phyloP scores from a whole-genome alignment of 2,888 invertebrate species.

The Metopia argyrocephala region DNA sequence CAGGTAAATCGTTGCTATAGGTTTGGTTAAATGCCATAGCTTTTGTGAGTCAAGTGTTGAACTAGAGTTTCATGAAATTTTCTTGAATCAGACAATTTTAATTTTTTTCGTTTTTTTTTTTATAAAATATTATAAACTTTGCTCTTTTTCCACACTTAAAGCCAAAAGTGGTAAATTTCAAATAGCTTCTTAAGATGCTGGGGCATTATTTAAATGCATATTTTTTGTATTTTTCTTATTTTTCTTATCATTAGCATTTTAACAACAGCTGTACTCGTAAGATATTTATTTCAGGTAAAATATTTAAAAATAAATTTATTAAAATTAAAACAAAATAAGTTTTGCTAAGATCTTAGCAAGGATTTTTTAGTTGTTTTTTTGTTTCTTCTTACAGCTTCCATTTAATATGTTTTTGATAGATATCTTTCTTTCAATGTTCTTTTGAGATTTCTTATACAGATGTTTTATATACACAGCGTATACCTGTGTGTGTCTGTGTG shows the following conservation, averaged over 20 bases:
- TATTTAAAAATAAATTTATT: background rate
- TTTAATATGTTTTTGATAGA: constrained; percentile 32
- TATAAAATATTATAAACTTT: constrained; percentile 9
- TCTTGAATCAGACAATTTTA: constrained; percentile 17
- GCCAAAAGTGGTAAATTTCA: constrained; percentile 36
- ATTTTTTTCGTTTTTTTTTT: background rate
- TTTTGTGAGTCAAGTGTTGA: constrained; percentile 53
- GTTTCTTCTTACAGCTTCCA: constrained; percentile 11
- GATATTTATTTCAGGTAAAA: constrained; percentile 10
- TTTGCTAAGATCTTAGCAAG: background rate
- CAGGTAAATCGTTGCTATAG: background rate
- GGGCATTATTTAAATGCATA: constrained; percentile 1
- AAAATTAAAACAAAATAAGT: background rate
- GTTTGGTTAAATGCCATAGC: too few relatives aligned
- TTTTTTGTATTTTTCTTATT: too few relatives aligned
- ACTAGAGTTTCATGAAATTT: constrained; percentile 48
- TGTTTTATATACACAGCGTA: background rate
- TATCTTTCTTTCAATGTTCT: constrained; percentile 24
- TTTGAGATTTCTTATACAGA: background rate
- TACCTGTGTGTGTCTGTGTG: background rate
- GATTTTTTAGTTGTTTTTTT: constrained; percentile 6
- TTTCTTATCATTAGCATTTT: constrained; percentile 51
- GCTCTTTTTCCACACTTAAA: constrained; percentile 5
- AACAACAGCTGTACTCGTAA: constrained; percentile 44
- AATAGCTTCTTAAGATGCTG: constrained; percentile 36